A percentile compares a stretch with the other conserved stretches of the same genome.
These are phyloP conservation scores for Pelodiscus sinensis DNA, from an alignment of 2,113 vertebrate genomes.

Conservation along the genomic window DNA sequence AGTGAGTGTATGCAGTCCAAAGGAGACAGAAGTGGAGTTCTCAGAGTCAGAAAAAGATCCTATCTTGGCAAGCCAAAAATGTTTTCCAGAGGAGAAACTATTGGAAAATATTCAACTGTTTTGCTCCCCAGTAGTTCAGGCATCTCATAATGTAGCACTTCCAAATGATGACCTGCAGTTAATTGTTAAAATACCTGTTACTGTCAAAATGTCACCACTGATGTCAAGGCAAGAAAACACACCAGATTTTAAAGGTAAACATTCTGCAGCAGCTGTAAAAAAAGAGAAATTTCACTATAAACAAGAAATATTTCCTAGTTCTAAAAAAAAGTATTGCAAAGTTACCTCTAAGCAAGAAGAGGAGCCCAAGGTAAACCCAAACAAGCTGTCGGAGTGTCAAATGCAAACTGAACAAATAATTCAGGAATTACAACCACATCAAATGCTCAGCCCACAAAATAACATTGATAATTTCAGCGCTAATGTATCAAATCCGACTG, in stretches of 20 bases:
- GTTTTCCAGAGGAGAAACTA: constrained; percentile 35
- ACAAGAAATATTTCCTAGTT: not conserved
- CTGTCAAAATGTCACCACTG: constrained; percentile 11
- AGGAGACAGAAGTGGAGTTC: constrained; percentile 41
- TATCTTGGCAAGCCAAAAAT: constrained; percentile 47
- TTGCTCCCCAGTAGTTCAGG: not conserved
- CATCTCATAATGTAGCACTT: constrained; percentile 1
- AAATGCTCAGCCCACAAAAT: not conserved
- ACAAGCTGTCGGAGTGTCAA: not conserved
- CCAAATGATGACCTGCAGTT: not conserved
- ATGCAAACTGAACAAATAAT: constrained; percentile 12
- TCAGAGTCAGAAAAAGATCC: not conserved
- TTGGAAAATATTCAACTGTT: not conserved
- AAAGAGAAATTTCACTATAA: not conserved
- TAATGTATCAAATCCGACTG: not conserved
- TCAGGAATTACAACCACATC: not conserved
- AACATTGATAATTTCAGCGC: rapidly evolving
- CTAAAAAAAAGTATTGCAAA: not conserved
- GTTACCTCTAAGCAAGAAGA: not conserved
- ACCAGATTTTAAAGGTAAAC: not conserved
- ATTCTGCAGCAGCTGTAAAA: not conserved
- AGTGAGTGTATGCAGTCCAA: constrained; percentile 43
- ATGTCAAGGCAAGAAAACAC: not conserved
- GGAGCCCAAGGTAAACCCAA: not conserved
- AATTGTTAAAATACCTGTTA: not conserved